Conservation (phyloP, 2,113 vertebrate genomes). For the Actinemys pallida region DNA sequence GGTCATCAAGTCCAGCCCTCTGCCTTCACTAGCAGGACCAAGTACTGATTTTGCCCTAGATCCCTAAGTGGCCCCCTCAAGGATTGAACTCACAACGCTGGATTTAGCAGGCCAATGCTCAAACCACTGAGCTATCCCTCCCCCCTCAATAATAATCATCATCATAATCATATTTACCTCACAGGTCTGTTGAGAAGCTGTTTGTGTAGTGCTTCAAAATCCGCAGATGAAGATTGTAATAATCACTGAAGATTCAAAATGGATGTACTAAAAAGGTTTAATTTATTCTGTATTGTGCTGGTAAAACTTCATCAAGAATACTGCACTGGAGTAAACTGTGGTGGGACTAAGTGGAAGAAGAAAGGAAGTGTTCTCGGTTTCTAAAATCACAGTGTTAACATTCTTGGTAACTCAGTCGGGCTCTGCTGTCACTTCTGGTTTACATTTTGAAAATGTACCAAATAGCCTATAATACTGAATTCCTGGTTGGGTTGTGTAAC, state of each 20-base stretch:
- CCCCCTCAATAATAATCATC: too few species aligned
- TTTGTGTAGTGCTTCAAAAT: neutral
- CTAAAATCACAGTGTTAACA: constrained; percentile 32
- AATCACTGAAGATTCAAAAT: neutral
- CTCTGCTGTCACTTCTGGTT: constrained; percentile 47
- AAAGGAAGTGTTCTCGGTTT: constrained; percentile 29
- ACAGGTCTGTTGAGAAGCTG: accelerated
- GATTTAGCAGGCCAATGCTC: too few species aligned
- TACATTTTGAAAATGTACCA: constrained; percentile 54
- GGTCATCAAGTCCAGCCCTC: too few species aligned
- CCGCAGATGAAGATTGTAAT: neutral
- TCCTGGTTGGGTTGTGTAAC: constrained; percentile 47
- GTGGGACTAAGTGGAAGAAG: neutral
- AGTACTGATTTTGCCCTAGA: too few species aligned
- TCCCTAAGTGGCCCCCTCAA: too few species aligned
- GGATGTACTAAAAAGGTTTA: neutral
- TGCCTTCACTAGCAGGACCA: too few species aligned
- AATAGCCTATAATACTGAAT: constrained; percentile 52
- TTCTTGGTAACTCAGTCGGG: constrained; percentile 40
- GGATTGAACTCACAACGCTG: too few species aligned
- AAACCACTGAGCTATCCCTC: too few species aligned
- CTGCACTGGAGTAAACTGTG: neutral
- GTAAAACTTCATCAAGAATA: constrained; percentile 27
- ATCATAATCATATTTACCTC: neutral
- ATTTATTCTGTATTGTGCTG: constrained; percentile 5